Evolutionary conservation across 2,888 invertebrate species (phyloP).

Genomic region (Thalpophila matura): DNA sequence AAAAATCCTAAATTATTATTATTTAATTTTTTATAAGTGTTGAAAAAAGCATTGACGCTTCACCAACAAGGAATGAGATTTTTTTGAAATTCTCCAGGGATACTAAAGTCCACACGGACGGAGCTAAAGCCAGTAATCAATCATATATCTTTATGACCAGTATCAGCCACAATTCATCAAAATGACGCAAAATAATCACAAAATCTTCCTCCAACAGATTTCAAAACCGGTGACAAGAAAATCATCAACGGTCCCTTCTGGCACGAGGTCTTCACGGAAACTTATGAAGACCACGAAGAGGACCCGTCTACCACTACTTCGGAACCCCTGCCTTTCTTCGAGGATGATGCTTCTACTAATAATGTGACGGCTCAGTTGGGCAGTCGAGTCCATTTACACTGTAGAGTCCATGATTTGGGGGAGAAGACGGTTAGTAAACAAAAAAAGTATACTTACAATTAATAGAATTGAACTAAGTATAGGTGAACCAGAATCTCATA

Average conservation of each 20-base stretch:
- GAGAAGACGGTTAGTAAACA: constrained; percentile 92
- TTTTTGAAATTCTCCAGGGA: too few species aligned
- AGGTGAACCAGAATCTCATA: too few species aligned
- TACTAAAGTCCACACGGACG: too few species aligned
- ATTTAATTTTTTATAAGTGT: too few species aligned
- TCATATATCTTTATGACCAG: too few species aligned
- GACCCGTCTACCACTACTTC: constrained; percentile 91
- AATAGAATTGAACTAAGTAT: too few species aligned
- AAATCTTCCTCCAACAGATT: constrained; percentile 75
- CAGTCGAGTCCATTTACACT: constrained; percentile 92
- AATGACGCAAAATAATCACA: too few species aligned
- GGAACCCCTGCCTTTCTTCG: constrained; percentile 94
- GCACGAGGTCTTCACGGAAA: constrained; percentile 86
- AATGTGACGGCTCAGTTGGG: constrained; percentile 93
- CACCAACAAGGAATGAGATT: too few species aligned
- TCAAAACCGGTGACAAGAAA: constrained; percentile 86
- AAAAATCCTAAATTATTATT: too few species aligned
- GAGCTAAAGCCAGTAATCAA: too few species aligned
- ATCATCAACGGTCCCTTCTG: constrained; percentile 85
- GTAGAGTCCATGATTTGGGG: constrained; percentile 92
- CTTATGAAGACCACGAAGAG: constrained; percentile 83
- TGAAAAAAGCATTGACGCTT: too few species aligned
- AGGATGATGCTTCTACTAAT: constrained; percentile 92
- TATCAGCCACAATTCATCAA: too few species aligned
- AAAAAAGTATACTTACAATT: not conserved